phyloP scores from a whole-genome alignment of 2,888 invertebrate species.

The Alcis repandata region DNA sequence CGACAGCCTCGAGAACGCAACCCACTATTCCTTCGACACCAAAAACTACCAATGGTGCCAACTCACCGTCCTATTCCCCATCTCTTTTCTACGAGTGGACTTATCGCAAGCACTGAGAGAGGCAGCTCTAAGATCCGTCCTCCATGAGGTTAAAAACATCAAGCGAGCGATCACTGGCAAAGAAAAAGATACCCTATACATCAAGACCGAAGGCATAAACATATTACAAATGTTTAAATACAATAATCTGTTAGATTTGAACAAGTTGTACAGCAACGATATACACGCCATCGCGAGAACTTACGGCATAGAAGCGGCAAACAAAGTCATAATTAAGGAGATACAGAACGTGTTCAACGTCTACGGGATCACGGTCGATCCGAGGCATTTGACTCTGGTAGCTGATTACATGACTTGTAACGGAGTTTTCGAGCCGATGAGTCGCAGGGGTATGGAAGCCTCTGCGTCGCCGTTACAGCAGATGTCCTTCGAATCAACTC shows the following conservation, averaged over 20 bases:
- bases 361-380: slow-evolving; percentile 98
- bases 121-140: slow-evolving; percentile 89
- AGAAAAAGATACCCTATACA: slow-evolving; percentile 87
- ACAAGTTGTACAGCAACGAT: slow-evolving; percentile 96
- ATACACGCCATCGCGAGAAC: slow-evolving; percentile 95
- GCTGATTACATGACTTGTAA: slow-evolving; percentile 99
- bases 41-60: slow-evolving; percentile 94
- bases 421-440: slow-evolving; percentile 96
- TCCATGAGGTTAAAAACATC: slow-evolving; percentile 93
- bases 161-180: slow-evolving; percentile 94
- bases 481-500: slow-evolving; percentile 98
- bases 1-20: slow-evolving; percentile 73
- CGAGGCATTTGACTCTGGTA: slow-evolving; percentile 95
- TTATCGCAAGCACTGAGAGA: slow-evolving; percentile 91
- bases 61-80: slow-evolving; percentile 90
- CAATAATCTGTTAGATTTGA: slow-evolving; percentile 91
- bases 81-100: slow-evolving; percentile 87
- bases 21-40: slow-evolving; percentile 92
- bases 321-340: slow-evolving; percentile 96
- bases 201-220: slow-evolving; percentile 98
- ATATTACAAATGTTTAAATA: slow-evolving; percentile 96
- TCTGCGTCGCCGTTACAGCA: slow-evolving; percentile 98
- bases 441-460: slow-evolving; percentile 95
- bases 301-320: slow-evolving; percentile 99
- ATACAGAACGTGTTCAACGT: slow-evolving; percentile 98